Evolutionary conservation across 1,140 invertebrate genomes (phyloP).

Genomic region (Eurytemora carolleeae): DNA sequence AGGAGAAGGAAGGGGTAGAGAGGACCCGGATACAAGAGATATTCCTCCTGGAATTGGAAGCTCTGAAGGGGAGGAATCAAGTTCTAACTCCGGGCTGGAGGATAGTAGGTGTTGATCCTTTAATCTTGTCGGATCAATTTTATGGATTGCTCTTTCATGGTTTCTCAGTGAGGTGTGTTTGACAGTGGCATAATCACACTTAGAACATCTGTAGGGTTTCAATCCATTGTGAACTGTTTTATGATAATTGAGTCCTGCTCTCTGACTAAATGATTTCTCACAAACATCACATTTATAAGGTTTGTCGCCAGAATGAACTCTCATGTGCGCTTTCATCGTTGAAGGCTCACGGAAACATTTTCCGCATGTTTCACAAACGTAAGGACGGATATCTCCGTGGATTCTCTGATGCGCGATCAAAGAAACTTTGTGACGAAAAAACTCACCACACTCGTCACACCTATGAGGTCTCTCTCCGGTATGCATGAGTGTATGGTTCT

Average conservation of each 20-base stretch:
- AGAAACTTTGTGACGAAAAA: constrained; percentile 54
- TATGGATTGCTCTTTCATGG: constrained; percentile 9
- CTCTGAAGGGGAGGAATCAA: neutral
- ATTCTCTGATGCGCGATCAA: constrained; percentile 44
- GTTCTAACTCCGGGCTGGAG: neutral
- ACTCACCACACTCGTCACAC: constrained; percentile 28
- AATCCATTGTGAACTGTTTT: constrained; percentile 58
- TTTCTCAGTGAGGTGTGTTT: constrained; percentile 1
- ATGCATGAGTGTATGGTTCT: constrained; percentile 21
- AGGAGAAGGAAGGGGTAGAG: neutral
- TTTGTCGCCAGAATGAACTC: constrained; percentile 72
- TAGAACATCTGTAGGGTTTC: constrained; percentile 51
- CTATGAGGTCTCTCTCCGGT: constrained; percentile 22
- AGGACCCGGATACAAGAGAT: neutral
- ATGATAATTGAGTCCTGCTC: constrained; percentile 68
- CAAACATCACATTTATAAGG: constrained; percentile 68
- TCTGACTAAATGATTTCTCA: constrained; percentile 60
- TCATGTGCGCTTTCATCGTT: constrained; percentile 68
- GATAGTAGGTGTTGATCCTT: too few relatives aligned
- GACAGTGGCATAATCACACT: constrained; percentile 33
- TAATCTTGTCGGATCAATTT: too few relatives aligned
- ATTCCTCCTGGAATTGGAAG: neutral
- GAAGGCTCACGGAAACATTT: constrained; percentile 80
- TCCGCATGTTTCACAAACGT: constrained; percentile 78
- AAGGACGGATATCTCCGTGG: constrained; percentile 28